Base-by-base conservation (phyloP, 2,113 vertebrate species). In the Drymodes brunneopygia region DNA sequence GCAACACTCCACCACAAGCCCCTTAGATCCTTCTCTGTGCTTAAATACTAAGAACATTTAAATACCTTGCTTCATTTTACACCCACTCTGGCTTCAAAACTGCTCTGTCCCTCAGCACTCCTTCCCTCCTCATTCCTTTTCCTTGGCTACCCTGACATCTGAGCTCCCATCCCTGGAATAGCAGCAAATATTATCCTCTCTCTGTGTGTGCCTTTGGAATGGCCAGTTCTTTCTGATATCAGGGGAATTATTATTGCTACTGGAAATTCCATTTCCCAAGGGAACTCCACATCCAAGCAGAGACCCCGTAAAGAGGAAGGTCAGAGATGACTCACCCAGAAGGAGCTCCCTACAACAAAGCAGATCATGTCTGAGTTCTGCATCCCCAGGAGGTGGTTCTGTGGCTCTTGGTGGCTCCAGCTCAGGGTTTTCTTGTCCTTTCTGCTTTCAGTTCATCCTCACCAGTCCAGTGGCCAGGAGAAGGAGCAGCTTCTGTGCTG, bases 241-340 rank as follows among this genome's bases (percentile, higher is more conserved):
- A 42, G 60, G 28, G 44, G 71, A 64, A 67, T 75, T 54, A 29
- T 15, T 66, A 9, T 18, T 60, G 25, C n/a, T 65, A 40, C 45
- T 86, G 33, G 9, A 18, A 18, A 8, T 15, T 69, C 23, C 17
- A 36, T 23, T 81, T 81, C 69, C 69, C 53, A 51, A 86, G 19
- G 28, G 27, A 73, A 81, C 40, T 61, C 45, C 22, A 2, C 22
- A 38, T 50, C 13, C 1, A 1, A 78, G 48, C 22, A 54, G n/a
- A 89, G 50, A 65, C 10, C 18, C 51, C 36, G 15, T 33, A 17
- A 64, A 70, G 79, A 87, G 36, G 25, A 91, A 67, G 15, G 28
- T 48, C 33, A 36, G 35, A 21, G 45, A 31, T n/a, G 12, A 94
- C 98, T 98, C 94, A 98, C 98, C 97, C 90, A 61, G 38, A 91